phyloP scores from a whole-genome alignment of 2,888 invertebrate species.

The Andrena camellia region DNA sequence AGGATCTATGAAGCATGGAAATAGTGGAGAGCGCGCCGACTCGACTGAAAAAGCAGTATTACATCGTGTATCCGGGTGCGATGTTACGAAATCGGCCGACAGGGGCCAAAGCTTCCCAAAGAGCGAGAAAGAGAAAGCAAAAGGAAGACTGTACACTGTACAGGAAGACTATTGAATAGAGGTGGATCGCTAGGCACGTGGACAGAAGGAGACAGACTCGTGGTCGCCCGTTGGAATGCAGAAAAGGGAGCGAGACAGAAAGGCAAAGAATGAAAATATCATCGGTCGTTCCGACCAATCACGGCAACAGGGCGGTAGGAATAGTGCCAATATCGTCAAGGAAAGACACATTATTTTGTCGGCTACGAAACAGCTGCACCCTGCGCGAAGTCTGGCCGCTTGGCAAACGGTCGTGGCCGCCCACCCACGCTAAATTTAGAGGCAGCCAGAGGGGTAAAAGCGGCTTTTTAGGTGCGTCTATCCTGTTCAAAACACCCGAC shows the following conservation, averaged over 20 bases:
- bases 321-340: slow-evolving; percentile 60
- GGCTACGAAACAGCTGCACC: slow-evolving; percentile 75
- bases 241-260: slow-evolving; percentile 32
- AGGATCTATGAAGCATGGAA: slow-evolving; percentile 51
- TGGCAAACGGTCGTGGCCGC: slow-evolving; percentile 77
- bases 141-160: slow-evolving; percentile 17
- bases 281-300: slow-evolving; percentile 27
- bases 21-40: slow-evolving; percentile 27
- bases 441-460: slow-evolving; percentile 60
- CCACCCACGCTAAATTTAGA: slow-evolving; percentile 83
- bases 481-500: slow-evolving; percentile 45
- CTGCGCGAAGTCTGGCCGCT: slow-evolving; percentile 73
- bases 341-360: slow-evolving; percentile 67
- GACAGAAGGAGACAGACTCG: slow-evolving; percentile 22
- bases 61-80: slow-evolving; percentile 58
- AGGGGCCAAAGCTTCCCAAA: slow-evolving; percentile 38
- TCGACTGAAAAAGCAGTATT: slow-evolving; percentile 61
- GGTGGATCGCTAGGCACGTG: slow-evolving; percentile 35
- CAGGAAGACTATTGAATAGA: slow-evolving; percentile 21
- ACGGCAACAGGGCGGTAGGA: slow-evolving; percentile 37
- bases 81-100: slow-evolving; percentile 57
- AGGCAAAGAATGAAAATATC: slow-evolving; percentile 35
- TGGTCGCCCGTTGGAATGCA: slow-evolving; percentile 18
- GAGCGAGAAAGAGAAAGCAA: slow-evolving; percentile 39
- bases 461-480: slow-evolving; percentile 56